Conservation (phyloP, 2,797 vertebrate species). For the Mus spretus region DNA sequence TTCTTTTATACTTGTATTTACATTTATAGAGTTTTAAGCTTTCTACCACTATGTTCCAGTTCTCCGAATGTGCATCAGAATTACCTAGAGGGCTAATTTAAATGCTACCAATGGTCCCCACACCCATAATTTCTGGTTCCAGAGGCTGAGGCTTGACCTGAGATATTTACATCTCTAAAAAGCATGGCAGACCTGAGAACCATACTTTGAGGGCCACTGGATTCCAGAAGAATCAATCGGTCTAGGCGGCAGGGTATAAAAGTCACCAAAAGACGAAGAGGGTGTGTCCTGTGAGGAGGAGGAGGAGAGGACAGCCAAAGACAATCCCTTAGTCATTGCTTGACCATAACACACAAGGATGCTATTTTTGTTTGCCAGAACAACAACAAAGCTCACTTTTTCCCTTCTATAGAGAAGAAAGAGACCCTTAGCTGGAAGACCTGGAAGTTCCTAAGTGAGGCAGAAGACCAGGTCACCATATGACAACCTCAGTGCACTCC, state of each 20-base stretch:
- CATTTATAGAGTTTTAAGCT: background rate
- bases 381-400: background rate
- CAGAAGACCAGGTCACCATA: background rate
- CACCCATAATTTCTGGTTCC: background rate
- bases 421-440: background rate
- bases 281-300: background rate
- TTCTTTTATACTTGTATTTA: background rate
- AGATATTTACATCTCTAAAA: background rate
- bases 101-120: background rate
- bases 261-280: conserved; percentile 23
- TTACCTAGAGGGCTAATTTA: background rate
- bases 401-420: background rate
- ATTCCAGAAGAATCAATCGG: background rate
- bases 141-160: background rate
- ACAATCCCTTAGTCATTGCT: background rate
- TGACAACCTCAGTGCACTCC: background rate
- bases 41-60: background rate
- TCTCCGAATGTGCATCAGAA: background rate
- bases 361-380: background rate
- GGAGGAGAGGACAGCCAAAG: conserved; percentile 7
- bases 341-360: background rate
- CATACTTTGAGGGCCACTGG: background rate
- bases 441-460: background rate
- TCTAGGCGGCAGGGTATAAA: background rate
- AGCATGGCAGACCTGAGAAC: background rate